Base-by-base conservation (phyloP, 2,888 invertebrate species). In the Philaethria dido region DNA sequence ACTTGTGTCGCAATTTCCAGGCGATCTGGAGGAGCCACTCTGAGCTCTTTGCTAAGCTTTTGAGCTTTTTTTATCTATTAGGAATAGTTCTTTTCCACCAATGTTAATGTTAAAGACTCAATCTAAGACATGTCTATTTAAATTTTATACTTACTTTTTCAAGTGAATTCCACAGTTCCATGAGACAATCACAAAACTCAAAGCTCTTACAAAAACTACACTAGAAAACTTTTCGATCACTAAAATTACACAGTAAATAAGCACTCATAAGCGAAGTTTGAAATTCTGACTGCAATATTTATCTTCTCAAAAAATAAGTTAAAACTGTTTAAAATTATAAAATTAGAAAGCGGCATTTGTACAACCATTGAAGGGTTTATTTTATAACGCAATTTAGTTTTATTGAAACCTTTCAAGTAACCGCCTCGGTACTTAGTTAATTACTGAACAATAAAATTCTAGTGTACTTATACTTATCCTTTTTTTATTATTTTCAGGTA, bases 341-440 rank as follows among this genome's bases (percentile, higher is more conserved):
- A 44, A 54, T 54, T 57, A 61, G 69, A 69, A 59, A 64, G 72
- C 74, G 68, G 74, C 72, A 69, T 39, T 62, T 50, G 48, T 64
- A 33, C 60, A 66, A 74, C 66, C 68, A 68, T 66, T 59, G 70
- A 79, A 78, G 78, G 79, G 78, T 75, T 80, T 75, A 75, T 72
- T 80, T 77, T 78, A 77, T 76, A 77, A 69, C 66, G 71, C 75
- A 75, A 75, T 78, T 73, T 60, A 68, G 48, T 71, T 70, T 64
- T 69, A 66, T 64, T 64, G 68, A 68, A 48, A 9, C 48, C 64
- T 73, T 79, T 80, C 71, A 70, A 75, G 67, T 69, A 71, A 66
- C 80, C 79, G 80, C 64, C 64, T 62, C 69, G 63, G 71, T 45
- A 68, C 52, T 57, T 61, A 68, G 63, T 52, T 61, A 66, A 54